These are phyloP conservation scores for Gobio occitaniae DNA, from an alignment of 2,797 vertebrate species.

Conservation along the genomic window DNA sequence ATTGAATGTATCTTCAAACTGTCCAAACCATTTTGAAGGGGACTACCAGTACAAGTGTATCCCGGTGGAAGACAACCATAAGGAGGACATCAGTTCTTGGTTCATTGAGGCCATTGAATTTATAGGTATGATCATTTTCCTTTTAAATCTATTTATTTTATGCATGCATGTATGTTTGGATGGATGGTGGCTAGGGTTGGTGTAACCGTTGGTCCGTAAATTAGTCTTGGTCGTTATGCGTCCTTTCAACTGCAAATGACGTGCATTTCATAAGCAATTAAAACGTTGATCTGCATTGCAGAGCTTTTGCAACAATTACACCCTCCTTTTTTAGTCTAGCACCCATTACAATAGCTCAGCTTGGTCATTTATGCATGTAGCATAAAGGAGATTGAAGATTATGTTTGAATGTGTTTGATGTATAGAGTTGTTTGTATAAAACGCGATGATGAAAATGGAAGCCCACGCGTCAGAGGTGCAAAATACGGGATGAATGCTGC, in stretches of 20 bases:
- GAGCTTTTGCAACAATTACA: slow-evolving; percentile 24
- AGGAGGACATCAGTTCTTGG: slow-evolving; percentile 87
- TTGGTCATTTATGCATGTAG: slow-evolving; percentile 6
- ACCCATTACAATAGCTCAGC: slow-evolving; percentile 3
- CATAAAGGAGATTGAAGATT: background rate
- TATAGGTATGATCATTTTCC: slow-evolving; percentile 75
- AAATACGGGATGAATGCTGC: background rate
- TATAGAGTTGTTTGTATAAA: background rate
- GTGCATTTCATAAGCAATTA: slow-evolving; percentile 37
- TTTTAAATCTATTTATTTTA: background rate
- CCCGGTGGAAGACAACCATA: slow-evolving; percentile 87
- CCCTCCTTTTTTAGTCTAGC: slow-evolving; percentile 6
- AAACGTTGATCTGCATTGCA: slow-evolving; percentile 50
- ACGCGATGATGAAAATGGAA: background rate
- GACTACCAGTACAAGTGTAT: slow-evolving; percentile 86
- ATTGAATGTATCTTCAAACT: slow-evolving; percentile 84
- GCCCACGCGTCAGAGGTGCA: background rate
- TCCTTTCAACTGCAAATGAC: slow-evolving; percentile 24
- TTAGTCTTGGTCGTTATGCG: background rate
- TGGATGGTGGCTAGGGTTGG: background rate
- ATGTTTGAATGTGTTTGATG: background rate
- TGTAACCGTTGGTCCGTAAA: slow-evolving; percentile 4
- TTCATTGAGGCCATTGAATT: slow-evolving; percentile 86
- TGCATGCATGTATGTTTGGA: background rate
- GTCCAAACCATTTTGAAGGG: slow-evolving; percentile 86